Percentiles rank a stretch among this genome's conserved stretches.
Conservation (phyloP, 2,113 vertebrate species). For the Podilymbus podiceps region DNA sequence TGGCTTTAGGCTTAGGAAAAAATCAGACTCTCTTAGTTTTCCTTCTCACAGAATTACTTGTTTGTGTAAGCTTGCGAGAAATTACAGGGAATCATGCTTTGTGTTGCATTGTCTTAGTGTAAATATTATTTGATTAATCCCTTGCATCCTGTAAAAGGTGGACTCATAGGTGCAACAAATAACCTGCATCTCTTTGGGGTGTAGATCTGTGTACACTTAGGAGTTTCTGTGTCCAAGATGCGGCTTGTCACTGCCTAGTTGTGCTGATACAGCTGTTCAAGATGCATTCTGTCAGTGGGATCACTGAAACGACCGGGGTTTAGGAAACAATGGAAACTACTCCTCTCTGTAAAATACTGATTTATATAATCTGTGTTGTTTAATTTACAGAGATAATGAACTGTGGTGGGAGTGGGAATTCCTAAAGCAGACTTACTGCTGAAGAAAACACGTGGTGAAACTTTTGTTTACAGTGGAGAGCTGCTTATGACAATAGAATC, state of each 20-base stretch:
- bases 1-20: background rate
- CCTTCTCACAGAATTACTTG: background rate
- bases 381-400: background rate
- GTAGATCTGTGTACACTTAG: background rate
- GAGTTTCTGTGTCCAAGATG: background rate
- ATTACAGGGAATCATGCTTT: background rate
- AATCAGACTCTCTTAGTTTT: background rate
- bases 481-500: background rate
- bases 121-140: background rate
- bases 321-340: background rate
- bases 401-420: background rate
- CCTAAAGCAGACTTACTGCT: background rate
- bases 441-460: background rate
- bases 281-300: background rate
- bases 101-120: background rate
- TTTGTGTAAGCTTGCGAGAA: background rate
- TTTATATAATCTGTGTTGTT: background rate
- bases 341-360: background rate
- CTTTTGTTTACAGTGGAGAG: background rate
- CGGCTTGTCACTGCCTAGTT: background rate
- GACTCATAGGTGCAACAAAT: background rate
- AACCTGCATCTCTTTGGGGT: background rate
- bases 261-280: background rate
- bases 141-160: background rate
- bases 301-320: background rate